Evolutionary conservation across 2,888 invertebrate genomes (phyloP).

Genomic region (Neria commutata): DNA sequence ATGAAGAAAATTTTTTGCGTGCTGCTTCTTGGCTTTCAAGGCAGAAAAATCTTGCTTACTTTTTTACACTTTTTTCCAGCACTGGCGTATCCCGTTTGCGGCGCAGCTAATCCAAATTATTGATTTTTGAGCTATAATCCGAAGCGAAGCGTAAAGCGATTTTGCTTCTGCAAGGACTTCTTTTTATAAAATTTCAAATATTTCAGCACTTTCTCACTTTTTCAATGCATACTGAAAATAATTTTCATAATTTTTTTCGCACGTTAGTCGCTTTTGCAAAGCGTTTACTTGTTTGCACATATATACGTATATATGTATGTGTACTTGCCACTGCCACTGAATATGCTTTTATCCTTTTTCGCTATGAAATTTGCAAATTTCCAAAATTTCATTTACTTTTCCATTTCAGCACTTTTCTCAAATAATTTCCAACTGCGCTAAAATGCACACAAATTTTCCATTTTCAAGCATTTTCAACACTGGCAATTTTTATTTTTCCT

Average conservation of each 20-base stretch:
- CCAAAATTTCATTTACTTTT: neutral
- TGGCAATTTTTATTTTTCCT: slow-evolving; percentile 36
- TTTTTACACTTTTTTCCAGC: slow-evolving; percentile 22
- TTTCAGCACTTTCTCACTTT: slow-evolving; percentile 13
- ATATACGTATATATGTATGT: no score
- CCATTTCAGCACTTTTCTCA: no score
- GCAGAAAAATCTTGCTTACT: neutral
- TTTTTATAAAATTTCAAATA: slow-evolving; percentile 3
- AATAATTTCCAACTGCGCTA: no score
- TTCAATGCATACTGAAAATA: slow-evolving; percentile 22
- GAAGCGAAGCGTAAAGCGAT: slow-evolving; percentile 13
- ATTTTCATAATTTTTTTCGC: slow-evolving; percentile 26
- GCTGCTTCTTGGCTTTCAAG: slow-evolving; percentile 1
- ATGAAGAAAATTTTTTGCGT: slow-evolving; percentile 3
- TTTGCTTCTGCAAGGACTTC: no score
- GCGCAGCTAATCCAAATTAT: slow-evolving; percentile 56
- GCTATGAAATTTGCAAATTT: neutral
- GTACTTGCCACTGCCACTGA: no score
- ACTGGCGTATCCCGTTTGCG: slow-evolving; percentile 4
- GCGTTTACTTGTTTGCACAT: no score
- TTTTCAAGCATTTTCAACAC: no score
- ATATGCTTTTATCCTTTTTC: no score
- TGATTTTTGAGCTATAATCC: slow-evolving; percentile 41
- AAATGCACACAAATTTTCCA: no score
- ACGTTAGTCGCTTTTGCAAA: no score